Evolutionary conservation across 2,888 invertebrate genomes (phyloP).

Genomic region (Sclerodermus sp.): DNA sequence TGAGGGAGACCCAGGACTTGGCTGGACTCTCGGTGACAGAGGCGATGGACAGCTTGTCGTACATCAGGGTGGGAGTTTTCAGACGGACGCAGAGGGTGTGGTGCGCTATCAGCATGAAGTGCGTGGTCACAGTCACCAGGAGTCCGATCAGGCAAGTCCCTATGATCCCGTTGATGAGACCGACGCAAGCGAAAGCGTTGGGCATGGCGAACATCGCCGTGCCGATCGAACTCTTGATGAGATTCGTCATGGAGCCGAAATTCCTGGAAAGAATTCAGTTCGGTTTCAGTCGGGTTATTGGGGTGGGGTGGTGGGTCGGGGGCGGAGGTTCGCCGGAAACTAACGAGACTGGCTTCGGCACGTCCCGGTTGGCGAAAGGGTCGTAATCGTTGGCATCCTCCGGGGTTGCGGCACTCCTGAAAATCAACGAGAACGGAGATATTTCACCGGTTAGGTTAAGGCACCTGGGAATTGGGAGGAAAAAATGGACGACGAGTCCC

Average conservation of each 20-base stretch:
- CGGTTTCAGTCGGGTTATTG: too few species aligned
- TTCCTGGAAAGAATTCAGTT: constrained; percentile 26
- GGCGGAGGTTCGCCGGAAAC: constrained; percentile 6
- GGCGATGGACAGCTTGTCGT: constrained; percentile 31
- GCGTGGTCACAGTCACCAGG: constrained; percentile 29
- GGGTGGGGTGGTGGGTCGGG: too few species aligned
- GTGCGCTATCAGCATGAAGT: constrained; percentile 34
- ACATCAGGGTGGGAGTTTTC: constrained; percentile 25
- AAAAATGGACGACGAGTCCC: too few species aligned
- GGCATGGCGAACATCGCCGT: constrained; percentile 41
- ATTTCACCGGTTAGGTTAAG: too few species aligned
- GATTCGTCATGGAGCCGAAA: constrained; percentile 28
- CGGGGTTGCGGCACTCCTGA: background rate
- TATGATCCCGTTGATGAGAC: constrained; percentile 31
- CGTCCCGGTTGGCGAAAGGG: constrained; percentile 26
- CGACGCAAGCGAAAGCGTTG: constrained; percentile 38
- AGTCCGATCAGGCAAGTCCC: constrained; percentile 33
- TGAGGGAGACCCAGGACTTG: constrained; percentile 20
- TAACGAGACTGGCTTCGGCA: constrained; percentile 28
- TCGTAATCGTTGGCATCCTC: constrained; percentile 19
- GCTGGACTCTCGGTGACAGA: constrained; percentile 19
- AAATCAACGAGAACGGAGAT: too few species aligned
- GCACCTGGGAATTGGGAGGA: too few species aligned
- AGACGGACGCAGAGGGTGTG: constrained; percentile 26
- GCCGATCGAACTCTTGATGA: constrained; percentile 37